Evolutionary conservation across 2,888 invertebrate species (phyloP).

Genomic region (Sialis fuliginosa): DNA sequence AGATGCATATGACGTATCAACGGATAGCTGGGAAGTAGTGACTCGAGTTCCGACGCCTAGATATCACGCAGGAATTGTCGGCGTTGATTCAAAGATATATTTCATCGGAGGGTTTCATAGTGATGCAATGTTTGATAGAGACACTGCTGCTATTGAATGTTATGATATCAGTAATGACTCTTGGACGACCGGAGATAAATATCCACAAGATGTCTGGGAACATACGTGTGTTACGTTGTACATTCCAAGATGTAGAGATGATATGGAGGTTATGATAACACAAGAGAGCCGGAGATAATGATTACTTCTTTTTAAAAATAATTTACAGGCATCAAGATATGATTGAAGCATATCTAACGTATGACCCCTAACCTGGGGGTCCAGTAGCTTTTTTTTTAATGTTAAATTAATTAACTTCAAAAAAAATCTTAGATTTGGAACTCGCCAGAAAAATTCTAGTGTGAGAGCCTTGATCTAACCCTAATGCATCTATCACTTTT

Average conservation of each 20-base stretch:
- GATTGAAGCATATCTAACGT: too few species aligned
- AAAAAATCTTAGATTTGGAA: too few species aligned
- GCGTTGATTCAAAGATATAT: slow-evolving; percentile 39
- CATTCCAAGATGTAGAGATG: slow-evolving; percentile 38
- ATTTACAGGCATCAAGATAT: too few species aligned
- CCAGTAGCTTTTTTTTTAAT: too few species aligned
- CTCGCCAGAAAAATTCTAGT: too few species aligned
- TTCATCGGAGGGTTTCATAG: slow-evolving; percentile 52
- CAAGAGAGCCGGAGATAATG: too few species aligned
- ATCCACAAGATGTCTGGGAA: slow-evolving; percentile 54
- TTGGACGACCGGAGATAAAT: slow-evolving; percentile 44
- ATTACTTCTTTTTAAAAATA: too few species aligned
- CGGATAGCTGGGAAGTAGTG: slow-evolving; percentile 39
- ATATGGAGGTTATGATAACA: slow-evolving; percentile 25
- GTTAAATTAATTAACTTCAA: too few species aligned
- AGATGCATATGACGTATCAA: slow-evolving; percentile 40
- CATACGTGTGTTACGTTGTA: slow-evolving; percentile 47
- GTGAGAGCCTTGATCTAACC: too few species aligned
- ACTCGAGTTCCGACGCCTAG: slow-evolving; percentile 45
- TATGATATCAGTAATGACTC: slow-evolving; percentile 39
- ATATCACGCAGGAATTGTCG: slow-evolving; percentile 48
- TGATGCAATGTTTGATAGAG: slow-evolving; percentile 46
- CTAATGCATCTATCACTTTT: too few species aligned
- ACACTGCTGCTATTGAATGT: slow-evolving; percentile 45
- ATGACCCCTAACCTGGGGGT: too few species aligned